phyloP scores from a whole-genome alignment of 2,797 vertebrate genomes.

The Peromyscus melanophrys region DNA sequence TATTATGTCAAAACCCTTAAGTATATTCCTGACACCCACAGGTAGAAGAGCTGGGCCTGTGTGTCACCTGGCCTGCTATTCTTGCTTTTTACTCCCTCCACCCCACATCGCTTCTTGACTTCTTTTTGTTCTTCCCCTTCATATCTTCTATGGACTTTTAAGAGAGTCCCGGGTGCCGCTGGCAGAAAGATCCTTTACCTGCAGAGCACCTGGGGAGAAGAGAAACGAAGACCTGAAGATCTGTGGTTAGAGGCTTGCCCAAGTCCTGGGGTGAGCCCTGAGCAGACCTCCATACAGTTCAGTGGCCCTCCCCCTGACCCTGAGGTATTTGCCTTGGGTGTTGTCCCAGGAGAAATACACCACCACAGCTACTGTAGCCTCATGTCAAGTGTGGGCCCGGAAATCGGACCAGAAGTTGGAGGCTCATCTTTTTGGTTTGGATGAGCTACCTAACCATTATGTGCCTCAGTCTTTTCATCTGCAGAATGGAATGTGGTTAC shows the following conservation, averaged over 20 bases:
- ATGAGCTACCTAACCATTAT: not conserved
- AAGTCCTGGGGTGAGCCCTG: fast-evolving
- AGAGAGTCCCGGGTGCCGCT: not conserved
- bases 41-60: not conserved
- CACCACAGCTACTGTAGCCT: not conserved
- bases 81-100: not conserved
- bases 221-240: slow-evolving; percentile 39
- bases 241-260: not conserved
- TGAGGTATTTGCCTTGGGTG: too few species aligned
- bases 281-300: not conserved
- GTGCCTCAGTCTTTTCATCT: slow-evolving; percentile 21
- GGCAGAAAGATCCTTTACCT: slow-evolving; percentile 3
- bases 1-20: slow-evolving; percentile 71
- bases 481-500: not conserved
- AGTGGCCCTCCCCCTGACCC: not conserved
- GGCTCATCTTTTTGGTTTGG: not conserved
- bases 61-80: not conserved
- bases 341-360: not conserved
- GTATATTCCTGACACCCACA: slow-evolving; percentile 33
- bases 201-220: not conserved
- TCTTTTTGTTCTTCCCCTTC: slow-evolving; percentile 15
- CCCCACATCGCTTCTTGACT: not conserved
- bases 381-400: not conserved
- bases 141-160: not conserved
- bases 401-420: not conserved